phyloP scores from a whole-genome alignment of 2,888 invertebrate species.

The Augochlorella aurata region DNA sequence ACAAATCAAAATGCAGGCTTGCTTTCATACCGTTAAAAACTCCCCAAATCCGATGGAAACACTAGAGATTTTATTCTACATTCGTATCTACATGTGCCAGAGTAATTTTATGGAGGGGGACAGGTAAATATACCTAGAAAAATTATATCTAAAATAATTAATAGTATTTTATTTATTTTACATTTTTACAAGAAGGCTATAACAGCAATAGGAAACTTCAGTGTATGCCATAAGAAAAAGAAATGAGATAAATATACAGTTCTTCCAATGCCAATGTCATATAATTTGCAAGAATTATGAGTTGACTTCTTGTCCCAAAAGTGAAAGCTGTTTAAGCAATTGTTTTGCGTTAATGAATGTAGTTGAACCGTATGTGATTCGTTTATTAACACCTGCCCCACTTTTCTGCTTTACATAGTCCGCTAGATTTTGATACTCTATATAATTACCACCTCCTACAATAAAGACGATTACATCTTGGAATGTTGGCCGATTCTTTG shows the following conservation, averaged over 20 bases:
- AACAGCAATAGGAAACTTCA: conserved; percentile 45
- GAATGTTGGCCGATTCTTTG: conserved; percentile 87
- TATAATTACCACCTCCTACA: conserved; percentile 98
- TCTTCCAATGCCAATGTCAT: conserved; percentile 3
- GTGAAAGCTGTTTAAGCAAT: conserved; percentile 95
- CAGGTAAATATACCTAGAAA: conserved; percentile 30
- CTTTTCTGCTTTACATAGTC: conserved; percentile 96
- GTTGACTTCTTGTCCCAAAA: conserved; percentile 89
- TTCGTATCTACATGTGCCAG: neutral
- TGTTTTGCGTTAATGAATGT: conserved; percentile 96
- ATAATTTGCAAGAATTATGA: conserved; percentile 47
- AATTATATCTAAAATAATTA: conserved; percentile 58
- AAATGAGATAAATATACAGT: conserved; percentile 40
- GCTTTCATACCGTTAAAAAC: conserved; percentile 25
- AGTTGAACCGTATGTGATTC: conserved; percentile 97
- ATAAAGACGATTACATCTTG: conserved; percentile 95
- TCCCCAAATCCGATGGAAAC: conserved; percentile 26
- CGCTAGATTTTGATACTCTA: conserved; percentile 98
- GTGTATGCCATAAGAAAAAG: conserved; percentile 38
- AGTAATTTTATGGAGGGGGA: neutral
- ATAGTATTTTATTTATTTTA: conserved; percentile 61
- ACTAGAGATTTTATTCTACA: neutral
- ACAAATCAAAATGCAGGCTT: conserved; percentile 61
- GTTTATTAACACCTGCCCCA: conserved; percentile 87
- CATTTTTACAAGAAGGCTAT: conserved; percentile 61